Conservation (phyloP, 2,113 vertebrate genomes). For the Nothoprocta perdicaria region DNA sequence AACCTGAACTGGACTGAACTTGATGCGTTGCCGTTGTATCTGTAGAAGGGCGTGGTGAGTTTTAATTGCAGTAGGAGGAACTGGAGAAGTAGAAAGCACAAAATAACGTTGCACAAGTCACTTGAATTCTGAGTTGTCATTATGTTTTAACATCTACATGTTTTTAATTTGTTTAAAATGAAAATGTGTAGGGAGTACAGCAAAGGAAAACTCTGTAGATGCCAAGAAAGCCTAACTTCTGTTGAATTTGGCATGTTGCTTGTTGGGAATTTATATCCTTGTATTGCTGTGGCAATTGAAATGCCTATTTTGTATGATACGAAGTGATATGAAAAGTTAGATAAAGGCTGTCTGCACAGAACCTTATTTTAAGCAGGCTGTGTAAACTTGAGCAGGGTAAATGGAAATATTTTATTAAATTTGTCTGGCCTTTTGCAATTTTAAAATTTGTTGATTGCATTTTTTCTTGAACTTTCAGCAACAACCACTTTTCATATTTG, state of each 20-base stretch:
- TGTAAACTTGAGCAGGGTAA: slow-evolving; percentile 59
- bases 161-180: slow-evolving; percentile 62
- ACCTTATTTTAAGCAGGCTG: slow-evolving; percentile 50
- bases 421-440: slow-evolving; percentile 62
- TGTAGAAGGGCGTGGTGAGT: slow-evolving; percentile 47
- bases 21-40: slow-evolving; percentile 31
- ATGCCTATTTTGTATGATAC: slow-evolving; percentile 59
- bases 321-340: slow-evolving; percentile 55
- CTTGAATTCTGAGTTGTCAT: slow-evolving; percentile 63
- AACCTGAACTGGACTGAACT: slow-evolving; percentile 40
- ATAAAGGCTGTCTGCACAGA: slow-evolving; percentile 40
- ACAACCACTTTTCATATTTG: slow-evolving; percentile 39
- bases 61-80: slow-evolving; percentile 53
- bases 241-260: slow-evolving; percentile 28
- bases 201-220: background rate
- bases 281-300: slow-evolving; percentile 56
- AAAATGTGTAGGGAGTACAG: slow-evolving; percentile 19
- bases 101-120: slow-evolving; percentile 75
- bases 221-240: slow-evolving; percentile 44
- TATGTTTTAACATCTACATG: slow-evolving; percentile 60
- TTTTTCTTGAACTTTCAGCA: slow-evolving; percentile 39
- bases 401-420: slow-evolving; percentile 68
- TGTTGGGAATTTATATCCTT: slow-evolving; percentile 49
- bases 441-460: slow-evolving; percentile 40
- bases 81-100: slow-evolving; percentile 72